Base-by-base conservation (phyloP, 2,888 invertebrate species). In the Harpagoxenus sublaevis region DNA sequence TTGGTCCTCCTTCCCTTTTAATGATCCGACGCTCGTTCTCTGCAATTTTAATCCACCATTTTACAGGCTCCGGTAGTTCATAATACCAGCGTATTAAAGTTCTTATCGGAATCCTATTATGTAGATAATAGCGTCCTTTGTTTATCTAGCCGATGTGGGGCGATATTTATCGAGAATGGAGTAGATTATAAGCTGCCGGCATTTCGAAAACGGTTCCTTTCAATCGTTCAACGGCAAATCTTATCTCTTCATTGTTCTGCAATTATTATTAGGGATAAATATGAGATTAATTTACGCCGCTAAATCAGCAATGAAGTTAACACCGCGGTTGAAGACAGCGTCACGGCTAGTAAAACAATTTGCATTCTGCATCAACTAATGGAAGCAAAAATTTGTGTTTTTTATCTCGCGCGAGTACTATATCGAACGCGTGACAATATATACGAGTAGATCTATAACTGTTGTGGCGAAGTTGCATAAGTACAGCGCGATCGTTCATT, bases 101-200 rank as follows among this genome's bases (percentile, higher is more conserved):
- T 88, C 89, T 92, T 91, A 91, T 92, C 92, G 84, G 86, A 60
- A 87, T 88, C 88, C 90, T 89, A 92, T 92, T 92, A 93, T 88
- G 86, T 84, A 51, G 83, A 86, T 93, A 93, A 92, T 91, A 87
- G 89, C 86, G 84, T 88, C 86, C 89, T 89, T 89, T 91, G 90
- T 92, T 89, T 89, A 90, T 88, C 84, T 84, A 78, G 73, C 83
- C 70, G 79, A 70, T 68, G 45, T 42, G 42, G n/a, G 23, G 35
- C 45, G 71, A 79, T 79, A 79, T 35, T 79, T 55, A 79, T 79
- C 79, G 39, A 62, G 35, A 23, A 45, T 23, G 23, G 35, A 71
- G 5, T 60, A 35, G 42, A 57, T 39, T 57, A 70, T 53, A 10
- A 79, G n/a, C 8, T 45, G 42, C 23, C 35, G 10, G 60, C 48